Evolutionary conservation across 2,113 vertebrate species (phyloP).

Genomic region (Sinocyclocheilus anophthalmus): DNA sequence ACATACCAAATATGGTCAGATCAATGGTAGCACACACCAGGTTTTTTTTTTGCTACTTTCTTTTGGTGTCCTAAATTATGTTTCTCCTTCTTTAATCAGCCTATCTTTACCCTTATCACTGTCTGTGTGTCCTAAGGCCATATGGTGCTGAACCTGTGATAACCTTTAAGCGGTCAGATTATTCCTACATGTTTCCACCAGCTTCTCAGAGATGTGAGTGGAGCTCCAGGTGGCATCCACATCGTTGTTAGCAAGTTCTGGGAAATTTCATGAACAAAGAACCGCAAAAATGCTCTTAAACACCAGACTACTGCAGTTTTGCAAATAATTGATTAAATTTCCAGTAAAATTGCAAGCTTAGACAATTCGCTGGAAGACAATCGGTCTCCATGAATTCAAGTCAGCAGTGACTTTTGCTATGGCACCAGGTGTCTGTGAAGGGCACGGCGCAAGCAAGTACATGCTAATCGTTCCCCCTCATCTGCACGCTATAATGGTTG

Average conservation of each 20-base stretch:
- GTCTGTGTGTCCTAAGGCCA: slow-evolving; percentile 22
- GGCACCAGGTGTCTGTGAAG: slow-evolving; percentile 14
- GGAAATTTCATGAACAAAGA: not conserved
- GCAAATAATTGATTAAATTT: slow-evolving; percentile 18
- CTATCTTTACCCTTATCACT: not conserved
- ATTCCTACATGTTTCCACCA: slow-evolving; percentile 27
- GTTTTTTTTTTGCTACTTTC: not conserved
- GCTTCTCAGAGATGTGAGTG: not conserved
- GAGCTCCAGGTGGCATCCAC: not conserved
- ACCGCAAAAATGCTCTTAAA: slow-evolving; percentile 10
- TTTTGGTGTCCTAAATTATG: not conserved
- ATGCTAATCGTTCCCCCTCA: slow-evolving; percentile 73
- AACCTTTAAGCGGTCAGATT: slow-evolving; percentile 50
- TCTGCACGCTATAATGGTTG: slow-evolving; percentile 73
- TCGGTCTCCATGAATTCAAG: slow-evolving; percentile 4
- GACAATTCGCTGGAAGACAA: not conserved
- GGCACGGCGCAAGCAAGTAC: slow-evolving; percentile 23
- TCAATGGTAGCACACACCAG: not conserved
- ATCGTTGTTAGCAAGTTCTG: not conserved
- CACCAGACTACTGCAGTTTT: not conserved
- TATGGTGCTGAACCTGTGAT: slow-evolving; percentile 51
- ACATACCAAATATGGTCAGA: not conserved
- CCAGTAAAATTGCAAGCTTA: slow-evolving; percentile 10
- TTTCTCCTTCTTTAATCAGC: not conserved
- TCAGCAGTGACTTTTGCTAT: slow-evolving; percentile 6